Conservation (phyloP, 2,888 invertebrate species). For the Dione vanillae region DNA sequence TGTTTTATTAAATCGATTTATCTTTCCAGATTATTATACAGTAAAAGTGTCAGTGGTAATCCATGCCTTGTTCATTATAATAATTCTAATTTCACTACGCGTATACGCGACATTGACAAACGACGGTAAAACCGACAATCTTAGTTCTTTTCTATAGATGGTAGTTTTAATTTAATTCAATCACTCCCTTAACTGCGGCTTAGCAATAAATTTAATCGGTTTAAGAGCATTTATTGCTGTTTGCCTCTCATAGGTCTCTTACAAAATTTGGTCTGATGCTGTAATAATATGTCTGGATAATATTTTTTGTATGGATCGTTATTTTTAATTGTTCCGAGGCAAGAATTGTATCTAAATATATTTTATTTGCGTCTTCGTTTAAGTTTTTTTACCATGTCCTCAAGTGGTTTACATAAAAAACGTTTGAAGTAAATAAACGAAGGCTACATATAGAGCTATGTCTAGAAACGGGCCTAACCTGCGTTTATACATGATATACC, state of each 20-base stretch:
- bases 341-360: no score
- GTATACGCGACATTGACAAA: constrained; percentile 20
- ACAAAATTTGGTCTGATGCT: no score
- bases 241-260: neutral
- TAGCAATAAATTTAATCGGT: neutral
- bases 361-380: no score
- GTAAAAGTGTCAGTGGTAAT: constrained; percentile 3
- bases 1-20: constrained; percentile 1
- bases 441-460: no score
- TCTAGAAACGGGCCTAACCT: no score
- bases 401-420: no score
- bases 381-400: no score
- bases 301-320: no score
- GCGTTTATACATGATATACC: no score
- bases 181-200: neutral
- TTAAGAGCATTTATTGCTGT: neutral
- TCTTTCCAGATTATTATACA: neutral
- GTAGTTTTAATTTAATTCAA: constrained; percentile 5
- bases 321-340: no score
- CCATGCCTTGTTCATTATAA: constrained; percentile 18
- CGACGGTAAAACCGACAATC: constrained; percentile 1
- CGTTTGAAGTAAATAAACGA: no score
- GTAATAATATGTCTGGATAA: no score
- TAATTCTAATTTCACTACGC: constrained; percentile 7
- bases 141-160: constrained; percentile 12